Base-by-base conservation (phyloP, 2,797 vertebrate species). In the Caiman crocodilus region DNA sequence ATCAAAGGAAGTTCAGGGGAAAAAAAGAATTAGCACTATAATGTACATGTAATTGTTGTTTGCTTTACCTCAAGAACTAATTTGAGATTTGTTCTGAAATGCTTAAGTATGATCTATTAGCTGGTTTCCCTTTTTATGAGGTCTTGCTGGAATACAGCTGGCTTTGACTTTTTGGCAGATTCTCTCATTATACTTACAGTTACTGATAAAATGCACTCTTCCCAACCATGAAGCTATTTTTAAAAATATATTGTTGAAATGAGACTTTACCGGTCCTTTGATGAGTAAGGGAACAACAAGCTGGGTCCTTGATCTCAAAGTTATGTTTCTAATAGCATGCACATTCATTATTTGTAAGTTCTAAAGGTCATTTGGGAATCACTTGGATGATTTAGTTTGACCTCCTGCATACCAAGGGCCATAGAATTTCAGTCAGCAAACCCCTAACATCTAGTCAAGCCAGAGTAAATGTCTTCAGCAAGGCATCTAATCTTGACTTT, bases 131-230 rank as follows among this genome's bases (percentile, higher is more conserved):
- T 69, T 79, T 91, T 76, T 94, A 79, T 13, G 18, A 80, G 1
- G 55, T 75, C 17, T 58, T 79, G 63, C 23, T 69, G 50, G n/a
- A 50, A 79, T 57, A 79, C 2, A 50, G 56, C 26, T 79, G 71
- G 7, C 23, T 79, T 63, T 61, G 5, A 76, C 75, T 89, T 88
- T 25, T 18, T 73, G 59, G 93, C 61, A 92, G 88, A 87, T 65
- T 81, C 80, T 79, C 83, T 57, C 30, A 87, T 32, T 28, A 76
- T 84, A 82, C 74, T 59, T 73, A 87, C 6, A 75, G 14, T 26
- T 83, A 77, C 59, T 67, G 79, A 81, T 67, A 83, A 88, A 91
- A 83, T 5, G 26, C 67, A 7, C 32, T 57, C n/a, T 67, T 58
- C 50, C 18, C 32, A 58, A 76, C 28, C 74, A n/a, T 32, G 60